phyloP scores from a whole-genome alignment of 2,113 vertebrate species.

The Phrynocephalus versicolor region DNA sequence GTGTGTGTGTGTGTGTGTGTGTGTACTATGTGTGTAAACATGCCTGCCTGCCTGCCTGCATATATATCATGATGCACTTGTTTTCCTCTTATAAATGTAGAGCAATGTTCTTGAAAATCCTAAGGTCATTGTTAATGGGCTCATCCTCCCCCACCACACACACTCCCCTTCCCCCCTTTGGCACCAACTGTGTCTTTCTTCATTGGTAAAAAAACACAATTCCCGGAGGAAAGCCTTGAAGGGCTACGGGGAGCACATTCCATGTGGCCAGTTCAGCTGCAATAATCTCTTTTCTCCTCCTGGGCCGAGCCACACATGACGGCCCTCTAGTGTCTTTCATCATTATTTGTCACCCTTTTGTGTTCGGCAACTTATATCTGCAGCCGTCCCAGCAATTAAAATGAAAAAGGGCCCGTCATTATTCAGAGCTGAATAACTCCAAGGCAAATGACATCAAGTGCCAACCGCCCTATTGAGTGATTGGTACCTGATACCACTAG shows the following conservation, averaged over 20 bases:
- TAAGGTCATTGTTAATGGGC: constrained; percentile 82
- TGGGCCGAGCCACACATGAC: constrained; percentile 83
- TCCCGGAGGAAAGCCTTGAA: constrained; percentile 60
- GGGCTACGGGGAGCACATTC: constrained; percentile 74
- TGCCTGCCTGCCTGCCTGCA: constrained; percentile 45
- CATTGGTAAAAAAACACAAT: constrained; percentile 66
- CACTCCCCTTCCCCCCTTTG: constrained; percentile 53
- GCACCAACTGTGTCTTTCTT: constrained; percentile 65
- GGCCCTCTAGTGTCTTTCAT: constrained; percentile 85
- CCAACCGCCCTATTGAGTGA: constrained; percentile 71
- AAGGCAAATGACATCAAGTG: constrained; percentile 75
- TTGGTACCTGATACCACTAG: constrained; percentile 74
- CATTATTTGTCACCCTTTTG: constrained; percentile 86
- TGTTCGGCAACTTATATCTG: constrained; percentile 82
- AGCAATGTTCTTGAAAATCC: constrained; percentile 81
- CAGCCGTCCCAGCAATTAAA: constrained; percentile 83
- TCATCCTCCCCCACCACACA: constrained; percentile 61
- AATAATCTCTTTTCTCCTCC: constrained; percentile 86
- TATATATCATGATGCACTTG: constrained; percentile 68
- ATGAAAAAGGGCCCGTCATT: constrained; percentile 78
- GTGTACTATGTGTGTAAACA: neutral
- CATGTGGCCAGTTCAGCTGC: constrained; percentile 83
- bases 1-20: no score
- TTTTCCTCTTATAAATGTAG: constrained; percentile 76
- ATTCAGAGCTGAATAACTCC: constrained; percentile 72